Conservation (phyloP, 2,797 vertebrate species). For the Parambassis ranga region DNA sequence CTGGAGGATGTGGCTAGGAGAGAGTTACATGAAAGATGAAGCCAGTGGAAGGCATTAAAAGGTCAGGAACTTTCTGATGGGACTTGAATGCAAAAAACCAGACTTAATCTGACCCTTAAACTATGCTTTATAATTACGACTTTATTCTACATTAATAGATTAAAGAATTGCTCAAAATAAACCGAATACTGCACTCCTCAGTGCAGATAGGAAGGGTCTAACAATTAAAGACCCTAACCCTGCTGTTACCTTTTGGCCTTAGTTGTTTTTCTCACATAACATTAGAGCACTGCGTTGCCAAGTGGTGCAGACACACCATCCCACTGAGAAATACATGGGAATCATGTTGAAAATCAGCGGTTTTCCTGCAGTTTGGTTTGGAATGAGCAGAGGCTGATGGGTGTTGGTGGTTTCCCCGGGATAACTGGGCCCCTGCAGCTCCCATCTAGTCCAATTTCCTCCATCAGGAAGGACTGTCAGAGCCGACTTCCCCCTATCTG, state of each 20-base stretch:
- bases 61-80: too few species aligned
- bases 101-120: too few species aligned
- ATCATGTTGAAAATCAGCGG: neutral
- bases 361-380: constrained; percentile 21
- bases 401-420: constrained; percentile 32
- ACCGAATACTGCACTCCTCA: too few species aligned
- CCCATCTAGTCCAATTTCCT: constrained; percentile 53
- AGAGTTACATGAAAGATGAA: too few species aligned
- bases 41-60: too few species aligned
- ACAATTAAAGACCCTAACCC: neutral
- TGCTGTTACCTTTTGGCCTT: neutral
- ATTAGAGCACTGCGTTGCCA: neutral
- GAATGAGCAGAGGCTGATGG: constrained; percentile 19
- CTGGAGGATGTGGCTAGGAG: too few species aligned
- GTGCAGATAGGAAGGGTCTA: too few species aligned
- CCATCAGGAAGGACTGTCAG: constrained; percentile 48
- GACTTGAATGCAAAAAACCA: too few species aligned
- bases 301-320: neutral
- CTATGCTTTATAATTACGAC: too few species aligned
- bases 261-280: neutral
- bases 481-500: constrained; percentile 16
- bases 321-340: neutral
- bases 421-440: constrained; percentile 42
- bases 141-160: too few species aligned
- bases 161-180: too few species aligned